Conservation (phyloP, 2,113 vertebrate species). For the Pardalotus punctatus region DNA sequence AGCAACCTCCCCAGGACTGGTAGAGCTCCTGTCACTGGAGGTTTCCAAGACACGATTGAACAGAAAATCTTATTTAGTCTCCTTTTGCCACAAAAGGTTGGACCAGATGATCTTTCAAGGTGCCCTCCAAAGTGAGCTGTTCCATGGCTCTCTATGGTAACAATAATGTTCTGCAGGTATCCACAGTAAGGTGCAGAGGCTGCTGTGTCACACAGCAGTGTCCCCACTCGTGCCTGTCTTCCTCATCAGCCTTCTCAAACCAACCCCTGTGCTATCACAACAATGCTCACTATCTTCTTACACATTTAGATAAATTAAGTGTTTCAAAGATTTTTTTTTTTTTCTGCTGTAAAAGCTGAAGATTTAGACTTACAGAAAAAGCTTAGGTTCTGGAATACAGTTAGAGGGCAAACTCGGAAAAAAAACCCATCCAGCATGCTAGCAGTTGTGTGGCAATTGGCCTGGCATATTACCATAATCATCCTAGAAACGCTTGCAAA, state of each 20-base stretch:
- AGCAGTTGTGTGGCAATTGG: background rate
- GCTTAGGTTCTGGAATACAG: background rate
- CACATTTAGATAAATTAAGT: background rate
- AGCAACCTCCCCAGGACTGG: background rate
- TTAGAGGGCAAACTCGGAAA: background rate
- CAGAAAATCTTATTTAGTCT: background rate
- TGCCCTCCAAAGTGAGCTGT: background rate
- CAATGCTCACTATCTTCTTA: background rate
- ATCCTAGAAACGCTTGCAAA: background rate
- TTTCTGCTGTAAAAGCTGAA: background rate
- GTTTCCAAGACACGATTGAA: background rate
- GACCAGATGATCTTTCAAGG: background rate
- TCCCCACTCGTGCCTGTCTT: background rate
- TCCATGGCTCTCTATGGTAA: background rate
- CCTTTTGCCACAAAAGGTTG: background rate
- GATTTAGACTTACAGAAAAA: background rate
- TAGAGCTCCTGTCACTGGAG: background rate
- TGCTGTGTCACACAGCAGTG: background rate
- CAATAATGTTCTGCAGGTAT: background rate
- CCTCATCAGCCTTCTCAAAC: background rate
- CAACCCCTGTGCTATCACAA: background rate
- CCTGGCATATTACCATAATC: background rate
- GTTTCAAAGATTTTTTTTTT: background rate
- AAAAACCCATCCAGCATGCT: background rate
- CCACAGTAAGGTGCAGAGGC: background rate